Evolutionary conservation across 2,797 vertebrate genomes (phyloP).

Genomic region (Luscinia megarhynchos): DNA sequence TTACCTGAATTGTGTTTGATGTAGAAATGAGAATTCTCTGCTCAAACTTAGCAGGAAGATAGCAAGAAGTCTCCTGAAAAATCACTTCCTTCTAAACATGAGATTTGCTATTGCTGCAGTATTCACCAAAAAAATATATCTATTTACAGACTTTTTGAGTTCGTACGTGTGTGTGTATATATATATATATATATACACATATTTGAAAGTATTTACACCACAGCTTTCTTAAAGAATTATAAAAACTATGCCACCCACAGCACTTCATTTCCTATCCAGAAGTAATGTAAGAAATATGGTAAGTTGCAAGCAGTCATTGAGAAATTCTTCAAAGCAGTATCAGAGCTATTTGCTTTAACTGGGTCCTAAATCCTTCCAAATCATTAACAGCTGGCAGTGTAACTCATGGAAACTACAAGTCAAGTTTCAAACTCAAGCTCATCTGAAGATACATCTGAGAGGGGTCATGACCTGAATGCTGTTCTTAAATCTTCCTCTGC

Average conservation of each 20-base stretch:
- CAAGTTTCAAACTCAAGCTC: background rate
- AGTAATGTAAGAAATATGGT: background rate
- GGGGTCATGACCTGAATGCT: background rate
- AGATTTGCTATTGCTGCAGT: background rate
- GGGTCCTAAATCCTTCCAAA: background rate
- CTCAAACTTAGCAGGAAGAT: background rate
- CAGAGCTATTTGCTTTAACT: background rate
- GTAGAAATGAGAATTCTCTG: background rate
- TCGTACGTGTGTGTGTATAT: background rate
- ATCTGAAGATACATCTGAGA: background rate
- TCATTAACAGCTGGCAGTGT: background rate
- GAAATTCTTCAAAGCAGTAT: background rate
- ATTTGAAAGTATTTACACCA: background rate
- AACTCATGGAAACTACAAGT: background rate
- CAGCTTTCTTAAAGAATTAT: background rate
- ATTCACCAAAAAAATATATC: background rate
- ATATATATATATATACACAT: background rate
- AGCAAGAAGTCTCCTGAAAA: background rate
- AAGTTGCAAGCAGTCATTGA: background rate
- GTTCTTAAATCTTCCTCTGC: conserved; percentile 6
- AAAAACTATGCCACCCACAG: background rate
- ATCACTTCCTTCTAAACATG: background rate
- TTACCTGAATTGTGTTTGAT: background rate
- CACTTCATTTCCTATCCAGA: background rate
- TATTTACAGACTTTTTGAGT: background rate